Base-by-base conservation (phyloP, 1,140 invertebrate genomes). In the Formica selysi region DNA sequence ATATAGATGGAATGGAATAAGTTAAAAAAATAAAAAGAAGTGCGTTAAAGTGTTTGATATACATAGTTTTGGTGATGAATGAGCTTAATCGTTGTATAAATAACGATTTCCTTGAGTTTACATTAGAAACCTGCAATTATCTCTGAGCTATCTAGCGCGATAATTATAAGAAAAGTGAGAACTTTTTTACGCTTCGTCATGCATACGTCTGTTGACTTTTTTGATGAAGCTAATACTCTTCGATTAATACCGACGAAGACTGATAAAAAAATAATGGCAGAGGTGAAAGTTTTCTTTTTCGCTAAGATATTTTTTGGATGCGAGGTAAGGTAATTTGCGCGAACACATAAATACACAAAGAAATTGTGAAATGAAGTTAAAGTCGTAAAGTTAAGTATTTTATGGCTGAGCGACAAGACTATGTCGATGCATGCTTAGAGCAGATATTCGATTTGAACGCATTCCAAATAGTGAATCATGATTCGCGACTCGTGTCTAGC, bases 81-180 rank as follows among this genome's bases (percentile, higher is more conserved):
- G 32, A 64, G 10, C 29, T 41, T 38, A 71, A 87, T 84, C 83
- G 16, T 26, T 83, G 11, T 62, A 48, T 48, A 81, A 81, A 83
- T 83, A 62, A 73, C 38, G 68, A 36, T 5, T n/a, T 68, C 2
- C 22, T 83, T 29, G 29, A 73, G 54, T 83, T 83, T 74, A 57
- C 68, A 29, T 83, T 73, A 61, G 67, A 44, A 83, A 73, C 79
- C 61, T 71, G 67, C 32, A 81, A 83, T 83, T 83, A 83, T 83
- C 76, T 80, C 44, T 38, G 76, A 44, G 6, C 29, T 54, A 68
- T n/a, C 38, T 83, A 4, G 62, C 48, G 64, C 51, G 67, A 32
- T 83, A 83, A 83, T 83, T 73, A 83, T 29, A 57, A 73, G 70
- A 73, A 73, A 68, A 44, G 38, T 5, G 54, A 73, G 22, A 83